phyloP scores from a whole-genome alignment of 2,797 vertebrate genomes.

The Harpagifer antarcticus region DNA sequence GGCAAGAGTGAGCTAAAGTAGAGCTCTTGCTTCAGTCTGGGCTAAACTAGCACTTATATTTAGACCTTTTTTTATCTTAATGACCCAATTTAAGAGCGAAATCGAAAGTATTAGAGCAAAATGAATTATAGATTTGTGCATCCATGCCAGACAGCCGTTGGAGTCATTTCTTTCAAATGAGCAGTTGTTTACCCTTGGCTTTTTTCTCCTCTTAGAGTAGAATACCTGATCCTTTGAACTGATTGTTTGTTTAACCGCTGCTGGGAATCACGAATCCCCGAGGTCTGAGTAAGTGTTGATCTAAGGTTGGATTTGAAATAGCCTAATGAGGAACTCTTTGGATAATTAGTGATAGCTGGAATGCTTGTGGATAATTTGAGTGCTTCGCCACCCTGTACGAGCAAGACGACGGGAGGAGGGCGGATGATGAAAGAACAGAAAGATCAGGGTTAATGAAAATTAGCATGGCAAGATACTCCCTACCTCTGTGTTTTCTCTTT shows the following conservation, averaged over 20 bases:
- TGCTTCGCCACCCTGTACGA: slow-evolving; percentile 77
- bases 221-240: slow-evolving; percentile 87
- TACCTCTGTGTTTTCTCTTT: slow-evolving; percentile 74
- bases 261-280: slow-evolving; percentile 87
- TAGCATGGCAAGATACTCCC: slow-evolving; percentile 84
- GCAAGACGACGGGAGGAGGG: slow-evolving; percentile 56
- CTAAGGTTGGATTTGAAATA: slow-evolving; percentile 88
- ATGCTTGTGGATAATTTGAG: slow-evolving; percentile 89
- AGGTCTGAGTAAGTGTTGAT: slow-evolving; percentile 87
- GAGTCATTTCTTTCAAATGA: slow-evolving; percentile 83
- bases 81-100: slow-evolving; percentile 71
- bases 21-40: slow-evolving; percentile 32
- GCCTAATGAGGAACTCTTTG: slow-evolving; percentile 90
- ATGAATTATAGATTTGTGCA: slow-evolving; percentile 82
- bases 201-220: slow-evolving; percentile 75
- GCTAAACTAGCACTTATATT: slow-evolving; percentile 40
- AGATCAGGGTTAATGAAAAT: slow-evolving; percentile 86
- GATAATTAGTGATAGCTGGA: slow-evolving; percentile 84
- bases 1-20: slow-evolving; percentile 20
- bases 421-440: slow-evolving; percentile 83
- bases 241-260: slow-evolving; percentile 87
- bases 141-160: slow-evolving; percentile 66
- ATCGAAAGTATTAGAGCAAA: slow-evolving; percentile 71
- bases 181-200: slow-evolving; percentile 86
- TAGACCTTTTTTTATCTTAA: slow-evolving; percentile 72